These are phyloP conservation scores for Oreochromis aureus DNA, from an alignment of 2,113 vertebrate species.

Conservation along the genomic window DNA sequence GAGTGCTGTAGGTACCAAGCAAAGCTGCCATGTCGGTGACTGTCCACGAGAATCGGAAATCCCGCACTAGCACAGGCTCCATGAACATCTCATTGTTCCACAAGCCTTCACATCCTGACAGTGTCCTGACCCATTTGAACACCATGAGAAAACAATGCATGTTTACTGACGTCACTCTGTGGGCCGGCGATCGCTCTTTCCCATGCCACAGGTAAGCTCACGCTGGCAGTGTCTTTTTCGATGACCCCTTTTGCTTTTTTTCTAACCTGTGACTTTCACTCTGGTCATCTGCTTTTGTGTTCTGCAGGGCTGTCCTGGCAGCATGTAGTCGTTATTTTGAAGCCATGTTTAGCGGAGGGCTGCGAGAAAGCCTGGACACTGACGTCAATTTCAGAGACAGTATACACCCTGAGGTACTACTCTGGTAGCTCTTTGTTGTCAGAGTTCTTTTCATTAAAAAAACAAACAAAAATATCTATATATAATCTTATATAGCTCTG, in stretches of 20 bases:
- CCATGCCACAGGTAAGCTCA: slow-evolving; percentile 77
- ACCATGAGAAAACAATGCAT: slow-evolving; percentile 86
- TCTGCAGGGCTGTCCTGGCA: slow-evolving; percentile 80
- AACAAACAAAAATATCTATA: background rate
- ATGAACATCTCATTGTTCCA: slow-evolving; percentile 92
- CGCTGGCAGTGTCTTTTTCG: background rate
- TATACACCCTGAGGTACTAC: slow-evolving; percentile 81
- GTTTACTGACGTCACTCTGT: slow-evolving; percentile 92
- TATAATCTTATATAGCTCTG: background rate
- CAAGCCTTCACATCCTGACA: slow-evolving; percentile 90
- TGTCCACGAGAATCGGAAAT: slow-evolving; percentile 92
- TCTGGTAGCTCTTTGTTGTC: background rate
- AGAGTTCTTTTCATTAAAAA: background rate
- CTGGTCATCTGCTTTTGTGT: background rate
- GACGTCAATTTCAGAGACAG: slow-evolving; percentile 91
- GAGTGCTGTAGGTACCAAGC: slow-evolving; percentile 8
- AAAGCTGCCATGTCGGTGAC: slow-evolving; percentile 86
- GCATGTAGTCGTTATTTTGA: slow-evolving; percentile 95
- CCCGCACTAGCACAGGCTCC: slow-evolving; percentile 86
- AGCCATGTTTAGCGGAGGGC: slow-evolving; percentile 94
- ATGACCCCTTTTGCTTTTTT: background rate
- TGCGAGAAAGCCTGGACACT: slow-evolving; percentile 86
- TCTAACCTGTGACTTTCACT: background rate
- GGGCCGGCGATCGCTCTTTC: slow-evolving; percentile 88
- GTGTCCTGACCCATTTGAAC: slow-evolving; percentile 87